A percentile compares a stretch with the other conserved stretches of the same genome.
These are phyloP conservation scores for Anthonomus grandis DNA, from an alignment of 1,140 invertebrate species.

Conservation along the genomic window DNA sequence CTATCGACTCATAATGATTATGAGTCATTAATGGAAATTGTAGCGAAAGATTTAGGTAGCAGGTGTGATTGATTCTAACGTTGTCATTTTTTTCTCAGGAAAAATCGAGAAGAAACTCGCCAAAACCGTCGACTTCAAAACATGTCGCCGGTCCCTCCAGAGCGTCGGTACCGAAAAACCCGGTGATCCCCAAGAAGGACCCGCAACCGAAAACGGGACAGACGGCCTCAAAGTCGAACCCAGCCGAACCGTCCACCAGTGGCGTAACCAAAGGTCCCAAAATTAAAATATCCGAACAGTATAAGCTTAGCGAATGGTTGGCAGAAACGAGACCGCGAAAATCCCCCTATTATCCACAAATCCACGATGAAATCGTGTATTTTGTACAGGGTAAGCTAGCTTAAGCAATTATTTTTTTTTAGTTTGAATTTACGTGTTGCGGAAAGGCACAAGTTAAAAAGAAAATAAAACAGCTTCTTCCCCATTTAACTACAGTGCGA, in stretches of 20 bases:
- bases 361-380: constrained; percentile 95
- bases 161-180: constrained; percentile 7
- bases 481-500: too few species aligned
- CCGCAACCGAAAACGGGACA: constrained; percentile 12
- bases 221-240: constrained; percentile 1
- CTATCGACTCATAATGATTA: too few species aligned
- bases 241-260: constrained; percentile 16
- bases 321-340: constrained; percentile 88
- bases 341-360: constrained; percentile 96
- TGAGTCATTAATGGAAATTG: too few species aligned
- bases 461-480: too few species aligned
- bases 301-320: constrained; percentile 90
- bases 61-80: neutral
- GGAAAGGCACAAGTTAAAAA: too few species aligned
- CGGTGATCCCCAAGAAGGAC: neutral
- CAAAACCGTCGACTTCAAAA: constrained; percentile 16
- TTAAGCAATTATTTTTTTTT: neutral
- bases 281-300: constrained; percentile 61
- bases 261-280: constrained; percentile 14
- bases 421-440: too few species aligned
- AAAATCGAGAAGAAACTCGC: constrained; percentile 4
- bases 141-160: neutral
- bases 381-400: constrained; percentile 61
- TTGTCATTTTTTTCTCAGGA: constrained; percentile 9
- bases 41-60: too few species aligned